Percentiles rank a stretch among this genome's conserved stretches.
phyloP scores from a whole-genome alignment of 1,140 invertebrate genomes.

The Phenacoccus solenopsis region DNA sequence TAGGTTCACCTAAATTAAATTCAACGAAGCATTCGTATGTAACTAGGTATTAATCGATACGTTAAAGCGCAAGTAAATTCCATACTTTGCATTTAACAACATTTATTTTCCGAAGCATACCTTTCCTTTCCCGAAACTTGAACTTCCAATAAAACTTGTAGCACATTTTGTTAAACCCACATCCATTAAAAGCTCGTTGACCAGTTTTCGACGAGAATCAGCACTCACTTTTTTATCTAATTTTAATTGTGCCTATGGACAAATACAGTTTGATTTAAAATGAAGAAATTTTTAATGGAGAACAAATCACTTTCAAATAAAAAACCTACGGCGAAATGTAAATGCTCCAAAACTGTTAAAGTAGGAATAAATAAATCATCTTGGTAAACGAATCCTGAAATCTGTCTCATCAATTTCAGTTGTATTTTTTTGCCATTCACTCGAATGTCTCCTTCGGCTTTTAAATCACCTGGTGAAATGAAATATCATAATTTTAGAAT shows the following conservation, averaged over 20 bases:
- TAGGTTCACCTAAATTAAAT: constrained; percentile 42
- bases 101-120: not conserved
- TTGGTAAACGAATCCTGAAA: constrained; percentile 86
- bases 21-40: constrained; percentile 12
- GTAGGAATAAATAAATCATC: constrained; percentile 79
- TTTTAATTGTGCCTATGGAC: constrained; percentile 68
- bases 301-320: not conserved
- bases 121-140: constrained; percentile 10
- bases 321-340: constrained; percentile 67
- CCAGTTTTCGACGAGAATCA: constrained; percentile 46
- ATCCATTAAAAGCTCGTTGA: constrained; percentile 54
- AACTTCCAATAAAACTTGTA: constrained; percentile 59
- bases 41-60: not conserved
- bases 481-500: too few relatives aligned
- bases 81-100: not conserved
- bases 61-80: not conserved
- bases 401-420: not conserved
- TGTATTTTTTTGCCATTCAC: constrained; percentile 6
- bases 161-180: constrained; percentile 57
- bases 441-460: constrained; percentile 8
- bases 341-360: constrained; percentile 77
- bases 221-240: constrained; percentile 51
- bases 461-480: constrained; percentile 19
- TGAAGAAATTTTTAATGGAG: too few relatives aligned
- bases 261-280: too few relatives aligned